Evolutionary conservation across 2,888 invertebrate genomes (phyloP).

Genomic region (Ormia ochracea): DNA sequence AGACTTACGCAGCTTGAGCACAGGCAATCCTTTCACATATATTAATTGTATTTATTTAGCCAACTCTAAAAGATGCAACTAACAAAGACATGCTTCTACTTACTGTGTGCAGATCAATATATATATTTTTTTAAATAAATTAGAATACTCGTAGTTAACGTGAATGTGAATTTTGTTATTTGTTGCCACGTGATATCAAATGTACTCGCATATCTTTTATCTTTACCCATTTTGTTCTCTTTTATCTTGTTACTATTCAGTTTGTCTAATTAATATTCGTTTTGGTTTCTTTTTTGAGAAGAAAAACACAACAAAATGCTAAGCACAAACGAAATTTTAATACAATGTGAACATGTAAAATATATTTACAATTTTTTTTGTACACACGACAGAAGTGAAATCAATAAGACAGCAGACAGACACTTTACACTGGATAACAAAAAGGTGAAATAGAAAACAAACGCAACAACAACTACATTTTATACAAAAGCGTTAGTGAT

Average conservation of each 20-base stretch:
- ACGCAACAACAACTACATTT: slow-evolving; percentile 15
- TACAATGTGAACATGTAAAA: slow-evolving; percentile 20
- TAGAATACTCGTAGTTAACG: too few species aligned
- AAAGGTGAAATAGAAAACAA: too few species aligned
- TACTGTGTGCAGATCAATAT: too few species aligned
- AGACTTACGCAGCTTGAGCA: too few species aligned
- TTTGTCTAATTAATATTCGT: slow-evolving; percentile 39
- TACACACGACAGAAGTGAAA: slow-evolving; percentile 1
- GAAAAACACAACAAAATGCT: slow-evolving; percentile 5
- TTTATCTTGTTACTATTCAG: slow-evolving; percentile 28
- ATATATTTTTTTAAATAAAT: too few species aligned
- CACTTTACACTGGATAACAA: slow-evolving; percentile 27
- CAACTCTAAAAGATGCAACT: too few species aligned
- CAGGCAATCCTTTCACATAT: too few species aligned
- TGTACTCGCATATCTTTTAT: slow-evolving; percentile 47
- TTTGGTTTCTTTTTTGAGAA: slow-evolving; percentile 21
- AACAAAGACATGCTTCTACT: too few species aligned
- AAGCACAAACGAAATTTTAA: slow-evolving; percentile 38
- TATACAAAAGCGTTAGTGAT: slow-evolving; percentile 59
- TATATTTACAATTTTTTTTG: slow-evolving; percentile 19
- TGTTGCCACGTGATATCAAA: slow-evolving; percentile 52
- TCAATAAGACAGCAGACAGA: background rate
- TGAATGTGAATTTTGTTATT: slow-evolving; percentile 55
- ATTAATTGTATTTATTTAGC: too few species aligned
- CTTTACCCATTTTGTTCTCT: slow-evolving; percentile 43